phyloP scores from a whole-genome alignment of 1,140 invertebrate genomes.

The Linepithema humile region DNA sequence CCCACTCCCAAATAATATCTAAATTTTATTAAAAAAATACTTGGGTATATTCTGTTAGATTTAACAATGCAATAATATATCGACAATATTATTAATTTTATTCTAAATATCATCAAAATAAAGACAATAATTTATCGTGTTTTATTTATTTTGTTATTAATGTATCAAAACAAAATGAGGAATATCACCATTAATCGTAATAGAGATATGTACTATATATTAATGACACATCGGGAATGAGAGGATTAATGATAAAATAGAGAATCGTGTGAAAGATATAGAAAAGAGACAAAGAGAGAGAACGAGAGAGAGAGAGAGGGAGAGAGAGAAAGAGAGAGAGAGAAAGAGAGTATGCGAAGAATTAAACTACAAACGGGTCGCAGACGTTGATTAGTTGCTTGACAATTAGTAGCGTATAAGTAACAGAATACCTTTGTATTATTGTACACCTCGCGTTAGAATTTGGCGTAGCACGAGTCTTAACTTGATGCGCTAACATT shows the following conservation, averaged over 20 bases:
- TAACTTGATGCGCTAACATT: constrained; percentile 74
- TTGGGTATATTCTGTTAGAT: background rate
- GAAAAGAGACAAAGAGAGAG: constrained; percentile 7
- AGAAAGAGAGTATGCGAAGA: constrained; percentile 11
- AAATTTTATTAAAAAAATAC: background rate
- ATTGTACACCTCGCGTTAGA: constrained; percentile 73
- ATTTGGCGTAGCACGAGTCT: constrained; percentile 69
- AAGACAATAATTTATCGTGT: background rate
- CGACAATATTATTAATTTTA: constrained; percentile 7
- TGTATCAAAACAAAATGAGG: background rate
- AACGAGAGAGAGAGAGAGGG: background rate
- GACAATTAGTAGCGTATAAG: constrained; percentile 65
- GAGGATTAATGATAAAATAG: constrained; percentile 39
- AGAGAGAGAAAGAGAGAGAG: constrained; percentile 11
- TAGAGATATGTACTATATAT: background rate
- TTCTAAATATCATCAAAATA: background rate
- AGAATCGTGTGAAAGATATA: constrained; percentile 18
- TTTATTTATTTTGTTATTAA: constrained; percentile 4
- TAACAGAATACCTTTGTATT: constrained; percentile 69
- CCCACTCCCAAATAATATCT: background rate
- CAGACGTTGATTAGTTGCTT: constrained; percentile 77
- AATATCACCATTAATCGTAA: background rate
- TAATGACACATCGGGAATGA: background rate
- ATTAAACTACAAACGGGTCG: constrained; percentile 54
- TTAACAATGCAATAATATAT: background rate